Conservation (phyloP, 2,797 vertebrate genomes). For the Halcyon leucocephala region DNA sequence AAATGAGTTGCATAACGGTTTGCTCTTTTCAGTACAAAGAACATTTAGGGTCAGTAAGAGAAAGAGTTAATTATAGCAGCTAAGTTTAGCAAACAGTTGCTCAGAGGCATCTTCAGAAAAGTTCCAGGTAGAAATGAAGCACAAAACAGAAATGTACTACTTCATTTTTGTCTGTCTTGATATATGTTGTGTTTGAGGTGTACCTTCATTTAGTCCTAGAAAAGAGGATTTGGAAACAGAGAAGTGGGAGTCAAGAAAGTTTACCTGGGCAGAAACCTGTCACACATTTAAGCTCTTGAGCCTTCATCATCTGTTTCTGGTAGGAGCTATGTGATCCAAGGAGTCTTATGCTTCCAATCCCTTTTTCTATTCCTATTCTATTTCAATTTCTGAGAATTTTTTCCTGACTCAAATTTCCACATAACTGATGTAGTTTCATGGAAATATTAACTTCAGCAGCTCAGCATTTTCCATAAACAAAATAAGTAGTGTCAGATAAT, state of each 20-base stretch:
- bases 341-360: background rate
- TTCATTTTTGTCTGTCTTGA: background rate
- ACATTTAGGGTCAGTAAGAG: background rate
- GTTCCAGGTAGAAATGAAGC: background rate
- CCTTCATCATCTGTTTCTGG: background rate
- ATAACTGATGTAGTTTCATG: background rate
- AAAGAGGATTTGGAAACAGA: background rate
- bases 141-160: background rate
- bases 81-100: background rate
- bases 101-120: background rate
- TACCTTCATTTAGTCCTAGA: background rate
- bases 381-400: background rate
- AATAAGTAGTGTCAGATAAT: background rate
- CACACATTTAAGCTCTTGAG: accelerated
- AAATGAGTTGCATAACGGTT: background rate
- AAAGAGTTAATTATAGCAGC: background rate
- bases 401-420: background rate
- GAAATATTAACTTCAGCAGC: background rate
- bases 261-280: background rate
- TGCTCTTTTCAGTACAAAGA: background rate
- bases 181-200: background rate
- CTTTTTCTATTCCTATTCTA: background rate
- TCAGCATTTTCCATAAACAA: background rate
- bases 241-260: background rate
- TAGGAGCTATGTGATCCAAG: background rate